These are phyloP conservation scores for Mimas tiliae DNA, from an alignment of 2,888 invertebrate species.

Conservation along the genomic window DNA sequence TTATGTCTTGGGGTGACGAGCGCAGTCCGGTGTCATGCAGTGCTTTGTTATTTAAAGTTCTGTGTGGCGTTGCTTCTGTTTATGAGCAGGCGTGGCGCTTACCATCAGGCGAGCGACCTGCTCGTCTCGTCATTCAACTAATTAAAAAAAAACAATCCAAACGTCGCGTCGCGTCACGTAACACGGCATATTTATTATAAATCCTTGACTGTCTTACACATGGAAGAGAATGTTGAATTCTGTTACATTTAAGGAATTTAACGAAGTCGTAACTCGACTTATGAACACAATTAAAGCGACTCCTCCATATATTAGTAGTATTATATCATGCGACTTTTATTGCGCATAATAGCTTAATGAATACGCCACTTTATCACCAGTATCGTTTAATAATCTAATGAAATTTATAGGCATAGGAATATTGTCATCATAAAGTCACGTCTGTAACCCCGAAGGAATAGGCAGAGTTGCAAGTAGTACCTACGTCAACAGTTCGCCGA, in stretches of 20 bases:
- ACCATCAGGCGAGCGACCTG: no score
- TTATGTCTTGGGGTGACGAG: no score
- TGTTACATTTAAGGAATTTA: constrained; percentile 42
- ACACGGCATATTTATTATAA: neutral
- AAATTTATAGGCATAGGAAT: neutral
- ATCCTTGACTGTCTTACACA: neutral
- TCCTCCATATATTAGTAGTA: constrained; percentile 21
- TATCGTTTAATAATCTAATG: neutral
- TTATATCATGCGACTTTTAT: constrained; percentile 26
- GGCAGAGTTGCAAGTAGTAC: no score
- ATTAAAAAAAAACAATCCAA: neutral
- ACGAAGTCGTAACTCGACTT: constrained; percentile 42
- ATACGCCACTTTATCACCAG: neutral
- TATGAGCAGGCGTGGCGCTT: no score
- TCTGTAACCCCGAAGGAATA: no score
- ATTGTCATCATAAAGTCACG: no score
- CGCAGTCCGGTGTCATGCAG: no score
- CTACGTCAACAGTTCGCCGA: no score
- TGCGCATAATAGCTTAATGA: constrained; percentile 12
- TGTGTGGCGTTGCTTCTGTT: no score
- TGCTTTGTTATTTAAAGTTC: no score
- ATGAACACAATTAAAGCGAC: constrained; percentile 34
- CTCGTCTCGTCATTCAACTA: no score
- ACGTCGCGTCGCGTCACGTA: neutral
- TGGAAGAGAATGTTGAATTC: constrained; percentile 4